Evolutionary conservation across 2,113 vertebrate genomes (phyloP), one percentile per base, ranked within the genome.

Genomic region (Vimba vimba): DNA sequence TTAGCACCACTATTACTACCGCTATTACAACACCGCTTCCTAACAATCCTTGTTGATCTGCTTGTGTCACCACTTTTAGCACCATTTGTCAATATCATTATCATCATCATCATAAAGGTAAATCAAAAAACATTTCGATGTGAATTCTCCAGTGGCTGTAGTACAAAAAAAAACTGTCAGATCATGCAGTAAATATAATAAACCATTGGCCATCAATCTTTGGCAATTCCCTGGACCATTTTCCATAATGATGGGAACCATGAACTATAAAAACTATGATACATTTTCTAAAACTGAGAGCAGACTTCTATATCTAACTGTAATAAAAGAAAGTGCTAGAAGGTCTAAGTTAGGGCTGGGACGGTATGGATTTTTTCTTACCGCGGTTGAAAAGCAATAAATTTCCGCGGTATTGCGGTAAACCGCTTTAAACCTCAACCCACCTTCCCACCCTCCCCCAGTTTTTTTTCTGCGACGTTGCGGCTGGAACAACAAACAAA

Each of bases 1-100:
- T 45, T 47, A 71, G 64, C 80, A 71, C 57, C 57, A 45, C 57
- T 11, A 45, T 80, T 47, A 66, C 36, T 64, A 82, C 57, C 36
- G 19, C 55, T 6, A 45, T 80, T 30, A 66, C n/a, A 81, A 66
- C 79, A 45, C n/a, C 2, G 45, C 73, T 27, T 45, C 43, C 43
- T 30, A 2, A 2, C 39, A 66, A 66, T 81, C 60, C 43, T 30
- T 50, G 10, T 17, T 79, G 23, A 50, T 47, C 39, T 47, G 43
- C 39, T 50, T 30, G 47, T 4, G 8, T 25, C 21, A 6, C 57
- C 78, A 45, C 21, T 9, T 80, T 80, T 64, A 66, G 15, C n/a
- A 81, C 39, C 55, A 59, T 23, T 36, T 39, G 23, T 62, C 6
- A 60, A 30, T 30, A 27, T 27, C 27, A 27, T 27, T 1, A 25